These are phyloP conservation scores for Crocuta crocuta DNA, from an alignment of 2,113 vertebrate genomes.

Conservation along the genomic window DNA sequence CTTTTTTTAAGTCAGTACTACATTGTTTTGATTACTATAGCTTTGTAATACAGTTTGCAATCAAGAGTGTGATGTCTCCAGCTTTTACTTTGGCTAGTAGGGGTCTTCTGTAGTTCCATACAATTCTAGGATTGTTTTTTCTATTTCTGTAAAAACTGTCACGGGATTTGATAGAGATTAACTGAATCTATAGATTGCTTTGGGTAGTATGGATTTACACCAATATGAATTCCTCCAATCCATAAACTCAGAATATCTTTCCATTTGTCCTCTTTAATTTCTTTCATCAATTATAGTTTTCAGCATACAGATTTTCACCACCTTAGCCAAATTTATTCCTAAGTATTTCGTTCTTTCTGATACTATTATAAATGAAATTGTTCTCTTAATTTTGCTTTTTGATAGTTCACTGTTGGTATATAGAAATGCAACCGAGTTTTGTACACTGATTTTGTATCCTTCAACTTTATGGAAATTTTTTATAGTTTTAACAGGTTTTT, in stretches of 20 bases:
- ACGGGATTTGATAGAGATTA: background rate
- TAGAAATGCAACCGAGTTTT: background rate
- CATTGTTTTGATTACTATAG: background rate
- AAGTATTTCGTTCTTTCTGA: background rate
- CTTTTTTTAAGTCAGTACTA: background rate
- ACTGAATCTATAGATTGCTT: background rate
- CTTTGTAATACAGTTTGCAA: background rate
- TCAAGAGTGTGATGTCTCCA: background rate
- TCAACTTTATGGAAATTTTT: background rate
- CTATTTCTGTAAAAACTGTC: background rate
- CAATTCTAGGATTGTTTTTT: background rate
- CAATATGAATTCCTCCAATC: background rate
- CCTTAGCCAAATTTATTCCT: background rate
- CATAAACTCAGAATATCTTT: background rate
- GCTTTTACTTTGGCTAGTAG: background rate
- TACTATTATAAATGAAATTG: background rate
- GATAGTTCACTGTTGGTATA: background rate
- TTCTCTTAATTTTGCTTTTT: background rate
- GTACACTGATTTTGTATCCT: background rate
- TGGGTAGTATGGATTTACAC: background rate
- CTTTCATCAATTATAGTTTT: background rate
- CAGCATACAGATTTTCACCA: background rate
- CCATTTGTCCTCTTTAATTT: background rate
- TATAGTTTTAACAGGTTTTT: background rate
- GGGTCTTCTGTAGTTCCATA: background rate